A percentile compares a stretch with the other conserved stretches of the same genome.
These are phyloP conservation scores for Sprattus sprattus DNA, from an alignment of 2,113 vertebrate species.

Conservation along the genomic window DNA sequence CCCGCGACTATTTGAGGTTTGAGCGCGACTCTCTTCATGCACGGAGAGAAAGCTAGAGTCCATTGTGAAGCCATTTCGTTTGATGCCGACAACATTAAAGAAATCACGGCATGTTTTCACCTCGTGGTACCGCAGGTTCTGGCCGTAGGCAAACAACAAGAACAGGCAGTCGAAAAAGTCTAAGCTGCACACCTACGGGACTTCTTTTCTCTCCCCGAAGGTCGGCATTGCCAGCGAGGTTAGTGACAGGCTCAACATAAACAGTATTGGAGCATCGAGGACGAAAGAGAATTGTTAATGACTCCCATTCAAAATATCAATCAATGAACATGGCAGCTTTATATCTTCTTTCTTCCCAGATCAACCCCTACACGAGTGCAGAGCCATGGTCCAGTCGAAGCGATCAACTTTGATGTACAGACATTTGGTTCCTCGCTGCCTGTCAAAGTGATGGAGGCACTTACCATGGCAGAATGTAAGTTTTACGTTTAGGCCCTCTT, in stretches of 20 bases:
- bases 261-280: not conserved
- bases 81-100: not conserved
- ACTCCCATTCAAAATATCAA: not conserved
- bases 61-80: too few relatives aligned
- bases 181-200: conserved; percentile 49
- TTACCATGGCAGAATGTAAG: conserved; percentile 83
- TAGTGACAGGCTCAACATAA: not conserved
- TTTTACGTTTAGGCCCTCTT: not conserved
- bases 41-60: not conserved
- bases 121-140: conserved; percentile 60
- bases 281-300: not conserved
- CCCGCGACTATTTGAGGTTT: conserved; percentile 44
- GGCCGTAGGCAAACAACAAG: conserved; percentile 63
- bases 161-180: conserved; percentile 60
- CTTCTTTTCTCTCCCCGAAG: conserved; percentile 71
- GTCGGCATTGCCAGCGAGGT: conserved; percentile 63
- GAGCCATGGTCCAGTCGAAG: conserved; percentile 75
- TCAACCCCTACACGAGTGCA: conserved; percentile 82
- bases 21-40: conserved; percentile 52
- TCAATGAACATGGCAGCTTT: not conserved
- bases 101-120: conserved; percentile 65
- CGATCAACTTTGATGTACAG: conserved; percentile 84
- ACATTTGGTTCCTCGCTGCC: conserved; percentile 90
- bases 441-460: conserved; percentile 93
- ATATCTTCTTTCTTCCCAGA: conserved; percentile 60